A percentile compares a stretch with the other conserved stretches of the same genome.
These are phyloP conservation scores for Tyrophagus putrescentiae DNA, from an alignment of 1,140 invertebrate species.

Conservation along the genomic window DNA sequence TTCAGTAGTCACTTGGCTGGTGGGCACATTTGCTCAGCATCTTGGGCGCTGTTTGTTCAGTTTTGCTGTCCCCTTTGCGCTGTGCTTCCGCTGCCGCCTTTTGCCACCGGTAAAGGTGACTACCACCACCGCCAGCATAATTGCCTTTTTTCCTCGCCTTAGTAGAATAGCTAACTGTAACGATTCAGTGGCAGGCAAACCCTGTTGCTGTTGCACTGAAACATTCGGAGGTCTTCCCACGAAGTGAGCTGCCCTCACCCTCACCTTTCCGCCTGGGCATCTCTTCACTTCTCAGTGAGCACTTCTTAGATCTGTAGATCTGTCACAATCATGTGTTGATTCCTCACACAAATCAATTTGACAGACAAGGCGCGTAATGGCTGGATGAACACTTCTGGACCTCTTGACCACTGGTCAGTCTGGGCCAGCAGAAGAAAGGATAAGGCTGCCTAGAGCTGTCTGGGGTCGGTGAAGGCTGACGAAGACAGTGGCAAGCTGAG, in stretches of 20 bases:
- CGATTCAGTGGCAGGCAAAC: conserved; percentile 6
- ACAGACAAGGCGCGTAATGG: no score
- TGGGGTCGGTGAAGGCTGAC: not conserved
- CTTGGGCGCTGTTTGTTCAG: no score
- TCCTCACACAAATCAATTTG: not conserved
- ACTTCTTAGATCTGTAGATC: not conserved
- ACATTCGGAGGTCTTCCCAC: not conserved
- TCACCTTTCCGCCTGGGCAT: not conserved
- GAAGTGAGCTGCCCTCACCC: not conserved
- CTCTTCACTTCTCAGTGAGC: not conserved
- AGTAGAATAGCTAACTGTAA: not conserved
- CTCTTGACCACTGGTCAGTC: conserved; percentile 6
- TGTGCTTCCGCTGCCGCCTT: not conserved
- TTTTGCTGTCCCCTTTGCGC: no score
- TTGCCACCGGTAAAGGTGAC: not conserved
- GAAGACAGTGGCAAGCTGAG: not conserved
- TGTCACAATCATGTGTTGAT: conserved; percentile 7
- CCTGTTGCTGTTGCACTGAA: not conserved
- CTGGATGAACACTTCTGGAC: not conserved
- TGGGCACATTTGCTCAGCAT: no score
- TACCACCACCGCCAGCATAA: not conserved
- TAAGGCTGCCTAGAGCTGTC: no score
- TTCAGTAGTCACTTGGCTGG: no score
- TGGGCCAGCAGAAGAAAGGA: not conserved
- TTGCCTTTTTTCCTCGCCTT: not conserved